Base-by-base conservation (phyloP, 2,113 vertebrate species). In the Cottus gobio region DNA sequence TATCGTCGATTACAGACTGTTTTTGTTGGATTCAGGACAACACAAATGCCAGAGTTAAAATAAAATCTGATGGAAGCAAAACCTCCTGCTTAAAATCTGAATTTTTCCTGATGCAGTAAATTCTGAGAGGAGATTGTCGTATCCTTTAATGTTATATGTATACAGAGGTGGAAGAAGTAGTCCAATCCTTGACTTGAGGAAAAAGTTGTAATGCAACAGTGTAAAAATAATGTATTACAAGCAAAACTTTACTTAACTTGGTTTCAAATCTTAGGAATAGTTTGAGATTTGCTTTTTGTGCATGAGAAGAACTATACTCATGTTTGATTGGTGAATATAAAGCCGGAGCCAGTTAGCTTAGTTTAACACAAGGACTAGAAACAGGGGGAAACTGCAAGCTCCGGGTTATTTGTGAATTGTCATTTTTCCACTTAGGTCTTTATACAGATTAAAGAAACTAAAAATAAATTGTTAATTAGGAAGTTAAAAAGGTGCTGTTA, bases 1-100 rank as follows among this genome's bases (percentile, higher is more conserved):
- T 58, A 80, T 87, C 81, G 75, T 39, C 81, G 85, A 30, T 54
- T 70, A 75, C 75, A 77, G 79, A 6, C 20, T 92, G 88, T 92
- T 92, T 83, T 86, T 77, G 50, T 90, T 92, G 91, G 91, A 89
- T 39, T 42, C 26, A 50, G 39, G 79, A 86, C 79, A 74, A 62
- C 50, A 57, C 48, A 65, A 74, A 75, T 61, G 64, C 66, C 58
- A 79, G 63, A 84, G 72, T 75, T 64, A 84, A 79, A 80, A 71
- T 82, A 63, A 34, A 72, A 84, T 77, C 44, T 74, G 84, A 70
- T 54, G 62, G 62, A 78, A 75, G 39, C 71, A 83, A 87, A 75
- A 83, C 71, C 66, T 88, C 60, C 81, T 84, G 52, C 54, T 67
- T 28, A 77, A 74, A 82, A 80, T 71, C 65, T 71, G 52, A 12